phyloP scores from a whole-genome alignment of 92 coral and sea anemone species.

The Epizoanthus scotinus region DNA sequence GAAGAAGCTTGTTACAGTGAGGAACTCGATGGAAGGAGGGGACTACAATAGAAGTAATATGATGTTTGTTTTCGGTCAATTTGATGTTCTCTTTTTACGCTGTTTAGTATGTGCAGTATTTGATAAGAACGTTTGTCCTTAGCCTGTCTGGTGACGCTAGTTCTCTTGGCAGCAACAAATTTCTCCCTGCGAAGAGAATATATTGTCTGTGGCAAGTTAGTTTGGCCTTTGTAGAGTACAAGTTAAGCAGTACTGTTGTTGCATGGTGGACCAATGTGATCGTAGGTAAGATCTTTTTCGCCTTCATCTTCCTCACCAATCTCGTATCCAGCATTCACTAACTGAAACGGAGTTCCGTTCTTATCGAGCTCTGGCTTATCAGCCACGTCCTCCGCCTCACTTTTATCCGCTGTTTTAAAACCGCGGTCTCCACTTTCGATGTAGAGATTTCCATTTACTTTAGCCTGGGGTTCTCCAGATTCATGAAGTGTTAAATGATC shows the following conservation, averaged over 20 bases:
- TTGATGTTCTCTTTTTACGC: too few relatives aligned
- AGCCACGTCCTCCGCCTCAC: not conserved
- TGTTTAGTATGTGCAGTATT: too few relatives aligned
- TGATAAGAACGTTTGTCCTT: too few relatives aligned
- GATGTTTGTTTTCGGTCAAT: too few relatives aligned
- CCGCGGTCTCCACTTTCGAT: not conserved
- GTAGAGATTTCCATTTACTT: not conserved
- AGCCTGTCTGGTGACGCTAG: too few relatives aligned
- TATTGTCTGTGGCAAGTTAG: too few relatives aligned
- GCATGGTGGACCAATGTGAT: not conserved
- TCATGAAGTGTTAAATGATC: not conserved
- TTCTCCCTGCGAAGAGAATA: too few relatives aligned
- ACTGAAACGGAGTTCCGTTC: not conserved
- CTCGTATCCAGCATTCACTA: not conserved
- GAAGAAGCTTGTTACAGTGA: too few relatives aligned
- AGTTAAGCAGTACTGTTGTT: not conserved
- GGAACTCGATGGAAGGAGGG: too few relatives aligned
- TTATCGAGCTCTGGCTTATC: not conserved
- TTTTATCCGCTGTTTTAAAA: not conserved
- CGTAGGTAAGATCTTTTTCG: not conserved
- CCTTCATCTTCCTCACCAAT: not conserved
- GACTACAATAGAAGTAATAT: too few relatives aligned
- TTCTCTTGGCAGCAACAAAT: too few relatives aligned
- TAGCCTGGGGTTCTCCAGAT: not conserved
- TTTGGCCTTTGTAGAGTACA: too few relatives aligned